These are phyloP conservation scores for Stichopus horrens DNA, from an alignment of 53 echinoderm and acorn worm species.

Conservation along the genomic window DNA sequence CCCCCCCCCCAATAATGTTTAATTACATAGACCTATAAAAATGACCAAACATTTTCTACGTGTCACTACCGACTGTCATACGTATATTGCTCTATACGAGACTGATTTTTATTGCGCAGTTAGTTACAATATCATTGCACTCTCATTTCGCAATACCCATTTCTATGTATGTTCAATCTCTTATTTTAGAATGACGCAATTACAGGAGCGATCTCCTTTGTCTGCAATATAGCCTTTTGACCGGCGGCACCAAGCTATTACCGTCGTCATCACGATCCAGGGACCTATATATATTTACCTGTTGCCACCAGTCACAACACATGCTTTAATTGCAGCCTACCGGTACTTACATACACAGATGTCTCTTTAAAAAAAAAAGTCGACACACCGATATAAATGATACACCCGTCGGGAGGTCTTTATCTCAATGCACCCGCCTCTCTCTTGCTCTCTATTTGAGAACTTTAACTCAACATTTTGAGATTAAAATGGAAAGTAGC, in stretches of 20 bases:
- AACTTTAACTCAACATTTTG: no score
- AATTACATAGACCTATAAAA: not conserved
- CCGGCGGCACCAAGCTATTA: not conserved
- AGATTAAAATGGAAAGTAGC: no score
- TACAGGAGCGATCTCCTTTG: not conserved
- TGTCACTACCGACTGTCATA: not conserved
- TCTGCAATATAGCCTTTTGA: not conserved
- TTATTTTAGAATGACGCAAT: not conserved
- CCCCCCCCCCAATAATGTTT: not conserved
- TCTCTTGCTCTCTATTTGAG: no score
- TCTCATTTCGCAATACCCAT: not conserved
- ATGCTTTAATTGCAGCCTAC: not conserved
- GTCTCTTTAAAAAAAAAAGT: not conserved
- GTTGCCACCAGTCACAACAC: conserved; percentile 15
- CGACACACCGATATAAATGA: no score
- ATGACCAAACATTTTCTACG: no score
- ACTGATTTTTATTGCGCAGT: not conserved
- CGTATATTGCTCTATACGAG: not conserved
- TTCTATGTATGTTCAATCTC: not conserved
- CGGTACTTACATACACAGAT: not conserved
- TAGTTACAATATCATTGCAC: not conserved
- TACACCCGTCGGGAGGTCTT: no score
- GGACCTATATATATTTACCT: not conserved
- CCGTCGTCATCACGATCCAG: not conserved
- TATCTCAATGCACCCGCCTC: no score